Evolutionary conservation across 2,797 vertebrate genomes (phyloP).

Genomic region (Antrozous pallidus): DNA sequence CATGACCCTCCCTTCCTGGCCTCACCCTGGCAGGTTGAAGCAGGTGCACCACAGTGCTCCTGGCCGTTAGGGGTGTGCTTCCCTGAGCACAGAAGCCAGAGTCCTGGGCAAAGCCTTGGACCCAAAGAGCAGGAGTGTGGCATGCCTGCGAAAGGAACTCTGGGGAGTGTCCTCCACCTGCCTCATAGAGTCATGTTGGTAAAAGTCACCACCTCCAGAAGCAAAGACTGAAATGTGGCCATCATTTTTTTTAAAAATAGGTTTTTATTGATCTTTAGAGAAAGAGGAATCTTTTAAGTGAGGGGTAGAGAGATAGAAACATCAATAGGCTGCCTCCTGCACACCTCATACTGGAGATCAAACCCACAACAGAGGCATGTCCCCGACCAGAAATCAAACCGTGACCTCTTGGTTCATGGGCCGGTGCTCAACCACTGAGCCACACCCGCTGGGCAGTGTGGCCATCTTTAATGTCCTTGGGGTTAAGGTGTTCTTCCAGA

Average conservation of each 20-base stretch:
- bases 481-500: background rate
- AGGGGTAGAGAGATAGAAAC: no score
- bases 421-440: no score
- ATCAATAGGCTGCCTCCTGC: no score
- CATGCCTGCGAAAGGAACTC: background rate
- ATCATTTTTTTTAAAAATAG: no score
- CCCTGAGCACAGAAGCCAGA: background rate
- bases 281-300: no score
- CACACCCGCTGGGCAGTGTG: no score
- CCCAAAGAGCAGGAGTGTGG: background rate
- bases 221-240: background rate
- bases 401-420: no score
- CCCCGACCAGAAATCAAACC: no score
- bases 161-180: background rate
- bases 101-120: no score
- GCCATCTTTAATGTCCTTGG: background rate
- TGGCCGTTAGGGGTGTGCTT: background rate
- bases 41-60: background rate
- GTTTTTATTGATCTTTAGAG: no score
- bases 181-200: background rate
- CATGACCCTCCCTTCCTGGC: background rate
- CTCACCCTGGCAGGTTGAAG: background rate
- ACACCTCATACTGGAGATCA: no score
- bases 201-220: background rate
- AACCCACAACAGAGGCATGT: no score